These are phyloP conservation scores for Zaprionus inermis DNA, from an alignment of 1,140 invertebrate genomes.

Conservation along the genomic window DNA sequence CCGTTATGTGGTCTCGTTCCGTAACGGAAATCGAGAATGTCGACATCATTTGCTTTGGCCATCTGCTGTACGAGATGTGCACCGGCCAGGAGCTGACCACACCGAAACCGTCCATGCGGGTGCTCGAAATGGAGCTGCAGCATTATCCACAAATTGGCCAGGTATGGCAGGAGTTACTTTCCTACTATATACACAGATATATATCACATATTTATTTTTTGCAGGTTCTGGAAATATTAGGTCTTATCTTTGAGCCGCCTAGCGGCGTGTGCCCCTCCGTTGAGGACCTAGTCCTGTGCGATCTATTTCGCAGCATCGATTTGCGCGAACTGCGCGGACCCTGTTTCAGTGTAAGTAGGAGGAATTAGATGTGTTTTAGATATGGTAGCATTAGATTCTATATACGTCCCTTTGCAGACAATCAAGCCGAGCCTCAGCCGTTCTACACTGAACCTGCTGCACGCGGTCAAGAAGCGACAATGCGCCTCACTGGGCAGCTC, in stretches of 20 bases:
- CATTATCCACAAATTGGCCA: conserved; percentile 89
- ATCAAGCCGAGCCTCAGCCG: conserved; percentile 83
- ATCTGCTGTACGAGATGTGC: conserved; percentile 96
- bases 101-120: conserved; percentile 89
- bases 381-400: background rate
- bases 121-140: conserved; percentile 89
- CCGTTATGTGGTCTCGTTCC: conserved; percentile 84
- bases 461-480: conserved; percentile 83
- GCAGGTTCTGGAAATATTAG: conserved; percentile 91
- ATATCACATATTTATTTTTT: background rate
- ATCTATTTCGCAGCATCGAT: conserved; percentile 94
- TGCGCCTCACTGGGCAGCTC: conserved; percentile 80
- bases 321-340: conserved; percentile 91
- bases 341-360: conserved; percentile 85
- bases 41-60: conserved; percentile 92
- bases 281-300: conserved; percentile 91
- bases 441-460: conserved; percentile 80
- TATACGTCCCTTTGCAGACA: conserved; percentile 57
- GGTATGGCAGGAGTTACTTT: conserved; percentile 24
- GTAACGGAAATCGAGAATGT: conserved; percentile 86
- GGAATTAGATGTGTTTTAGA: background rate
- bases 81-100: conserved; percentile 91
- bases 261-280: conserved; percentile 88
- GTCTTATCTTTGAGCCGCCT: conserved; percentile 91
- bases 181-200: no score